Base-by-base conservation (phyloP, 2,888 invertebrate genomes). In the Epiblema foenella region DNA sequence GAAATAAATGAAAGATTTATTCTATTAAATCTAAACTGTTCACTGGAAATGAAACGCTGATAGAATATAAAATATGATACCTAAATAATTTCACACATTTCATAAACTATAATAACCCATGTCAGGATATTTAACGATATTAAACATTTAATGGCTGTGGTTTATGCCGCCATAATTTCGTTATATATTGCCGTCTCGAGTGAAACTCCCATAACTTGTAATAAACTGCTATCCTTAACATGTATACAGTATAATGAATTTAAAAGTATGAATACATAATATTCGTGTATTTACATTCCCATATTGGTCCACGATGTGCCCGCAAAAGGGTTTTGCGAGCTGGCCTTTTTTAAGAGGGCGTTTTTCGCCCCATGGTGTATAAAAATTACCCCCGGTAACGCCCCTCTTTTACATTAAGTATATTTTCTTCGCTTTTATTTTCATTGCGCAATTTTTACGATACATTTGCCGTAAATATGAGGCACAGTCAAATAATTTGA, bases 81-180 rank as follows among this genome's bases (percentile, higher is more conserved):
- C 17, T 39, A 39, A 37, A 20, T 59, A 18, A 33, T 49, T 17
- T 15, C 18, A 15, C 17, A 15, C 15, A 33, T 39, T 39, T 39
- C 52, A 54, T 64, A 54, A 54, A 64, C 29, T 33, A 52, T 18
- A 20, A 42, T 42, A 42, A 51, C 37, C n/a, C 52, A 39, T 54
- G 39, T 39, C 64, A 64, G 37, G 51, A 18, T 20, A 54, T 54
- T 64, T 64, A 54, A 54, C 64, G 52, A 64, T 64, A 64, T 64
- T 54, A 64, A 18, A 54, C 52, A 64, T 64, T 64, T 64, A 64
- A 54, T 54, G 24, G 52, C 11, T 24, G 37, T 24, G 39, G 64
- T 64, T 63, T 64, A 64, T 54, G n/a, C 63, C 39, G 64, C 52
- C 64, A 64, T 64, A 54, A 54, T 54, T 54, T 52, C 52, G 24